phyloP scores from a whole-genome alignment of 35 echinoderm and acorn worm species.

The Nesometra sesokonis region DNA sequence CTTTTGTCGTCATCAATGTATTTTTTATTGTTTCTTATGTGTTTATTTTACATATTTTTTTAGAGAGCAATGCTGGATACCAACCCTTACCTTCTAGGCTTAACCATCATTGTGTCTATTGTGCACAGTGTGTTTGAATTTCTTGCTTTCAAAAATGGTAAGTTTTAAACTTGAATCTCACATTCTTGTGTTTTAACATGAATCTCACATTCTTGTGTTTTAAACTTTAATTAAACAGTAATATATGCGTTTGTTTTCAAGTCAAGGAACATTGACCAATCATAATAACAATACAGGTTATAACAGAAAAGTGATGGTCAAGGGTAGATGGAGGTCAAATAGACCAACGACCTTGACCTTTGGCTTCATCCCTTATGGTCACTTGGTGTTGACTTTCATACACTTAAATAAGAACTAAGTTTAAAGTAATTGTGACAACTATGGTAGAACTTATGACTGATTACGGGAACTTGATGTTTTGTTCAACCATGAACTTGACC shows the following conservation, averaged over 20 bases:
- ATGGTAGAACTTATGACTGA: no score
- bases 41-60: background rate
- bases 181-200: background rate
- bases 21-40: background rate
- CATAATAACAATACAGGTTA: no score
- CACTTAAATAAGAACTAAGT: no score
- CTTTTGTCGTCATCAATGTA: background rate
- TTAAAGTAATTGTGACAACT: no score
- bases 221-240: background rate
- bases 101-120: conserved; percentile 75
- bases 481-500: no score
- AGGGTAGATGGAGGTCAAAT: no score
- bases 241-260: background rate
- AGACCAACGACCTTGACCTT: no score
- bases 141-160: conserved; percentile 98
- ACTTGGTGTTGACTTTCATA: no score
- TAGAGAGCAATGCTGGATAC: conserved; percentile 98
- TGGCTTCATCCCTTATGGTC: no score
- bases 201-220: background rate
- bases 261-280: background rate
- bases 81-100: conserved; percentile 80
- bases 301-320: no score
- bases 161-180: conserved; percentile 14
- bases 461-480: no score
- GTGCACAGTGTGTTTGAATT: conserved; percentile 99